phyloP scores from a whole-genome alignment of 1,140 invertebrate species.

The Heliothis virescens region DNA sequence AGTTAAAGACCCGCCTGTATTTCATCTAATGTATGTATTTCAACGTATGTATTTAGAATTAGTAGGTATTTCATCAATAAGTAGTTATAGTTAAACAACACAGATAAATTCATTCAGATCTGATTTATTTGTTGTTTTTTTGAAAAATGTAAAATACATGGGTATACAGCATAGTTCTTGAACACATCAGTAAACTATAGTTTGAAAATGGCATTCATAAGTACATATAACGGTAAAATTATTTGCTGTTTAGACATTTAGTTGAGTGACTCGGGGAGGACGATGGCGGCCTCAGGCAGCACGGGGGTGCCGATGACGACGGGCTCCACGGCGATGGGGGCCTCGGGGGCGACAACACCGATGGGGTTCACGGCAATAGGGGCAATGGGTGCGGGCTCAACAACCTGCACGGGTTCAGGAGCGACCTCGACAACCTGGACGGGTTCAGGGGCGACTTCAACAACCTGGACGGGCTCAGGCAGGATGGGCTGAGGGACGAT shows the following conservation, averaged over 20 bases:
- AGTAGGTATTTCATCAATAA: too few species aligned
- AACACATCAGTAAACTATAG: neutral
- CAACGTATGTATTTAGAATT: too few species aligned
- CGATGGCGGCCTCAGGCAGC: slow-evolving; percentile 50
- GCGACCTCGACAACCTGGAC: slow-evolving; percentile 16
- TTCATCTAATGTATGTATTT: too few species aligned
- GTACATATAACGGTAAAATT: neutral
- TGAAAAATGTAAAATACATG: neutral
- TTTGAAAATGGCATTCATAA: neutral
- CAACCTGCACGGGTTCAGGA: slow-evolving; percentile 38
- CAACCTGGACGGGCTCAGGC: slow-evolving; percentile 26
- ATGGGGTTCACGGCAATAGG: slow-evolving; percentile 39
- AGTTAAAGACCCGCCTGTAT: too few species aligned
- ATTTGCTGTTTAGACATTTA: slow-evolving; percentile 13
- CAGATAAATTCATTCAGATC: neutral
- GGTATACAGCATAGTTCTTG: neutral
- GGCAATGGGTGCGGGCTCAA: slow-evolving; percentile 44
- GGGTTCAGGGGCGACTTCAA: slow-evolving; percentile 31
- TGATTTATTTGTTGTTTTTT: neutral
- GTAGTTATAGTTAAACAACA: neutral
- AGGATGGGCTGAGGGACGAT: slow-evolving; percentile 19
- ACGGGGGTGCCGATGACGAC: slow-evolving; percentile 56
- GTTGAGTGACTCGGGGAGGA: slow-evolving; percentile 53
- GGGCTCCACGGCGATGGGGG: slow-evolving; percentile 40
- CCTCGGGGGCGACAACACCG: slow-evolving; percentile 22